Conservation (phyloP, 2,113 vertebrate species). For the Acrocephalus kingi region DNA sequence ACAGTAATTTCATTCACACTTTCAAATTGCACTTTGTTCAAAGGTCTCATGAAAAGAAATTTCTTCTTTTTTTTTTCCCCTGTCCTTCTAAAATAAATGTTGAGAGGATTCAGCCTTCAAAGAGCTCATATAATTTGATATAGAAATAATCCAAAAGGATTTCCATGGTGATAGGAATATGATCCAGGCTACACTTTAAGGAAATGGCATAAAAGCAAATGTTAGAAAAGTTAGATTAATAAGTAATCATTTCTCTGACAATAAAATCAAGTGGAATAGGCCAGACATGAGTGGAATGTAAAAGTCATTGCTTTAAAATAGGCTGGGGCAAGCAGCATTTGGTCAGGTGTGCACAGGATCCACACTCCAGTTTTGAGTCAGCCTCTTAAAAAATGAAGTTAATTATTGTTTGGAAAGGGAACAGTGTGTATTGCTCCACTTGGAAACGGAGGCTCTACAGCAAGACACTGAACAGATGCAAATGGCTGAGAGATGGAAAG, state of each 20-base stretch:
- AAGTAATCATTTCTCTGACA: constrained; percentile 55
- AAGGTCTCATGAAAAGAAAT: constrained; percentile 60
- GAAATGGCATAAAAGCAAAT: constrained; percentile 49
- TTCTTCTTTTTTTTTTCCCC: neutral
- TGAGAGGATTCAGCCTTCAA: constrained; percentile 48
- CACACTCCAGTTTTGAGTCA: neutral
- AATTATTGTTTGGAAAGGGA: constrained; percentile 20
- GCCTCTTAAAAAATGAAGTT: constrained; percentile 9
- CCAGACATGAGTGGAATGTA: neutral
- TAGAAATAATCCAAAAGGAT: constrained; percentile 57
- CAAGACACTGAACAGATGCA: neutral
- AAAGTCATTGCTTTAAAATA: constrained; percentile 34
- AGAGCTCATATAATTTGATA: constrained; percentile 47
- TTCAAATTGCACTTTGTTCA: constrained; percentile 64
- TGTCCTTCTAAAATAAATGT: constrained; percentile 62
- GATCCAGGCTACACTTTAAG: constrained; percentile 8
- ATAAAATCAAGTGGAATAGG: constrained; percentile 47
- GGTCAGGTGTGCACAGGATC: neutral
- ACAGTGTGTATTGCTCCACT: neutral
- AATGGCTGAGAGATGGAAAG: neutral
- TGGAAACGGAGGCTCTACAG: neutral
- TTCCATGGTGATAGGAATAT: constrained; percentile 33
- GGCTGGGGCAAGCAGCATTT: neutral
- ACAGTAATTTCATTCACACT: constrained; percentile 54
- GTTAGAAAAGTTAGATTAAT: constrained; percentile 51